Evolutionary conservation across 2,888 invertebrate species (phyloP).

Genomic region (Priocnemis perturbator): DNA sequence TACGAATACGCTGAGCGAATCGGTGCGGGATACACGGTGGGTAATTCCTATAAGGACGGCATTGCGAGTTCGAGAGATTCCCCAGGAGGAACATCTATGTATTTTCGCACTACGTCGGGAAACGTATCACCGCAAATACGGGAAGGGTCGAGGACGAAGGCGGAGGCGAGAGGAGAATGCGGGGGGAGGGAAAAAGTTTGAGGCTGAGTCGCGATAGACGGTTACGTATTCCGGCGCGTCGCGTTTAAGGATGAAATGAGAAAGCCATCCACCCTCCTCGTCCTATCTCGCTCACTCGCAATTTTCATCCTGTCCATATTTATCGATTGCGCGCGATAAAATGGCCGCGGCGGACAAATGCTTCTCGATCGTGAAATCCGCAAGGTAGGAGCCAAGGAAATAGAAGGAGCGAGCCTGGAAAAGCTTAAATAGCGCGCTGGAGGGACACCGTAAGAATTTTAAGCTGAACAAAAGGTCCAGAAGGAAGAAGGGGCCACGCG

Average conservation of each 20-base stretch:
- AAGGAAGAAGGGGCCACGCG: background rate
- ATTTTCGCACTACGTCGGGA: conserved; percentile 7
- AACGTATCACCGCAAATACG: conserved; percentile 5
- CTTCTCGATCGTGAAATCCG: no score
- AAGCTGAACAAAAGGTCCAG: background rate
- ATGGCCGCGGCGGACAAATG: no score
- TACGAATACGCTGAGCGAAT: conserved; percentile 6
- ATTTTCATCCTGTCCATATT: background rate
- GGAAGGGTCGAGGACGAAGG: background rate
- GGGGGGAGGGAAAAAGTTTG: background rate
- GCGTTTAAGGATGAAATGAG: no score
- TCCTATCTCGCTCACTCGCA: background rate
- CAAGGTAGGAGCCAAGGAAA: no score
- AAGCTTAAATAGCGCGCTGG: no score
- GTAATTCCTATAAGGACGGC: conserved; percentile 17
- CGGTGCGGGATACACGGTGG: conserved; percentile 3
- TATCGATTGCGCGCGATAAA: no score
- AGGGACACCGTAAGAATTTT: no score
- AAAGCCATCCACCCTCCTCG: no score
- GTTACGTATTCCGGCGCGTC: no score
- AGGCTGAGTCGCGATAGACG: no score
- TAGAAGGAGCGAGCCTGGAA: no score
- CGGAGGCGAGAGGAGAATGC: background rate
- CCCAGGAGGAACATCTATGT: background rate
- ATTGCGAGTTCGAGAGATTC: conserved; percentile 4